These are phyloP conservation scores for Drosophila subquinaria DNA, from an alignment of 2,888 invertebrate genomes.

Conservation along the genomic window DNA sequence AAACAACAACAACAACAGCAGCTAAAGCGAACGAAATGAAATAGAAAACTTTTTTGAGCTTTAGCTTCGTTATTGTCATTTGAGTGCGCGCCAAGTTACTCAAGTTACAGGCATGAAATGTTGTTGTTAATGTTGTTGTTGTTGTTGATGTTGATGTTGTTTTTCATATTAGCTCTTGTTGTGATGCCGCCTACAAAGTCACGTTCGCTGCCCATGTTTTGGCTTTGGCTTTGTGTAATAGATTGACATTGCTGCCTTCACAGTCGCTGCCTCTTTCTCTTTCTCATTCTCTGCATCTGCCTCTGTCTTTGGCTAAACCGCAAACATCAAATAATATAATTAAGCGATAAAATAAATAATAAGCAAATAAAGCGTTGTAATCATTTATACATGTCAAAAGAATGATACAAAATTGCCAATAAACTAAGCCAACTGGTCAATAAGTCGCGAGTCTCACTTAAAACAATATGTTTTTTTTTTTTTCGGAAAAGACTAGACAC, in stretches of 20 bases:
- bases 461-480: background rate
- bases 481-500: background rate
- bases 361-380: conserved; percentile 14
- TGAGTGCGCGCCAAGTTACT: conserved; percentile 56
- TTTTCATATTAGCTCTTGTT: conserved; percentile 5
- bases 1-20: conserved; percentile 6
- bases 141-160: conserved; percentile 14
- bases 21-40: conserved; percentile 30
- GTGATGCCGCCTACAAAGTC: conserved; percentile 46
- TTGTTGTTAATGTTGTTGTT: conserved; percentile 16
- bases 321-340: conserved; percentile 26
- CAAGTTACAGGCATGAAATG: conserved; percentile 50
- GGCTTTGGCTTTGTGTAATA: conserved; percentile 21
- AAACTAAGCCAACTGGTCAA: background rate
- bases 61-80: conserved; percentile 60
- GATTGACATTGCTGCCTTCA: conserved; percentile 32
- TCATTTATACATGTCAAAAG: background rate
- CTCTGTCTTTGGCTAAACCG: conserved; percentile 23
- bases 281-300: background rate
- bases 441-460: background rate
- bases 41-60: conserved; percentile 60
- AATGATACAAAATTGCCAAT: conserved; percentile 2
- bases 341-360: conserved; percentile 39
- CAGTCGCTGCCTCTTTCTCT: background rate
- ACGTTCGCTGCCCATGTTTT: conserved; percentile 34